Conservation (phyloP, 2,113 vertebrate genomes). For the Paracanthobrama guichenoti region DNA sequence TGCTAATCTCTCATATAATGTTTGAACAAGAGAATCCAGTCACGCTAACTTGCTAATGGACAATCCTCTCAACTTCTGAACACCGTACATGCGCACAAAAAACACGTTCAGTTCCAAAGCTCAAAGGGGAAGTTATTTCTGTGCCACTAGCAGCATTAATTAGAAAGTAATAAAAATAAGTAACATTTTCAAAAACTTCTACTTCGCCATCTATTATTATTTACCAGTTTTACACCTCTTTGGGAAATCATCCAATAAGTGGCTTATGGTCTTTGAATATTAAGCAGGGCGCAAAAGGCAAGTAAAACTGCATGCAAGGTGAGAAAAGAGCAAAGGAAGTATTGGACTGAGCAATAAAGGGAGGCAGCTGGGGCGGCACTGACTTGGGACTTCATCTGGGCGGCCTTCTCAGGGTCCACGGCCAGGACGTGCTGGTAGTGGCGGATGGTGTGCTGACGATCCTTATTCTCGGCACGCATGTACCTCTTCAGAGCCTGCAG, state of each 20-base stretch:
- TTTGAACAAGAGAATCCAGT: conserved; percentile 1
- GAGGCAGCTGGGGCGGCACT: conserved; percentile 35
- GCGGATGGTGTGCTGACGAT: conserved; percentile 93
- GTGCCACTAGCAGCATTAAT: neutral
- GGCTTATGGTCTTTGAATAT: neutral
- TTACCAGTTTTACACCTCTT: neutral
- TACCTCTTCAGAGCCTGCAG: conserved; percentile 92
- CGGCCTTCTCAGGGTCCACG: conserved; percentile 95
- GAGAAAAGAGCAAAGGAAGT: neutral
- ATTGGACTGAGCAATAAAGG: conserved; percentile 4
- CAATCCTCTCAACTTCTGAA: conserved; percentile 1
- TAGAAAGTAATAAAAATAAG: neutral
- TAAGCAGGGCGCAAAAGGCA: neutral
- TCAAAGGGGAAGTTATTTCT: neutral
- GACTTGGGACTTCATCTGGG: conserved; percentile 99
- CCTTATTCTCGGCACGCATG: conserved; percentile 93
- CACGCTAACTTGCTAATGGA: neutral
- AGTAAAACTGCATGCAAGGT: neutral
- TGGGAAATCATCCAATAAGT: neutral
- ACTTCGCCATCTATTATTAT: too few species aligned
- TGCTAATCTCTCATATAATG: conserved; percentile 11
- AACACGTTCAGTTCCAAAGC: neutral
- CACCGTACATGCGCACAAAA: neutral
- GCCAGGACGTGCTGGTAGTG: conserved; percentile 97
- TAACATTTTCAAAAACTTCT: neutral